Conservation (phyloP, 2,113 vertebrate species). For the Phainopepla nitens region DNA sequence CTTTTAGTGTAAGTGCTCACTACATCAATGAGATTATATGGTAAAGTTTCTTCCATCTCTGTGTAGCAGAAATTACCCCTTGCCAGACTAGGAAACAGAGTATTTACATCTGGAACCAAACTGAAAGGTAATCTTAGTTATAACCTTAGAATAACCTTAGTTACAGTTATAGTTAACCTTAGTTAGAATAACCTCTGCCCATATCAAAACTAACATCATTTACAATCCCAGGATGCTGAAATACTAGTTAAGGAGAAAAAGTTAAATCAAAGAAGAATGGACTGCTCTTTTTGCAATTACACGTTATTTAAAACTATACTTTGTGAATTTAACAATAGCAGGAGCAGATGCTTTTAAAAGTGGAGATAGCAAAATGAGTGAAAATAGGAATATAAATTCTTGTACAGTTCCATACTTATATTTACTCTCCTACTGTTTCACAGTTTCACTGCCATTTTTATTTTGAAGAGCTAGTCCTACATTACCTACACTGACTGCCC, state of each 20-base stretch:
- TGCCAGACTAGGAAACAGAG: not conserved
- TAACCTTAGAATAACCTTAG: not conserved
- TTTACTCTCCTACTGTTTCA: not conserved
- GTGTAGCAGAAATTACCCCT: not conserved
- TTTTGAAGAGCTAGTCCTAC: not conserved
- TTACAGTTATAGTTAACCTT: not conserved
- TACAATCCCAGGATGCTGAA: not conserved
- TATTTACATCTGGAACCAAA: not conserved
- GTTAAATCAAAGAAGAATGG: not conserved
- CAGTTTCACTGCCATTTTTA: not conserved
- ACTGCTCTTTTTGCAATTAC: not conserved
- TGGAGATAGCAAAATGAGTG: not conserved
- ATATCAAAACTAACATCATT: not conserved
- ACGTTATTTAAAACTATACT: not conserved
- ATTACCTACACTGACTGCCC: rapidly evolving
- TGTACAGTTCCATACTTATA: not conserved
- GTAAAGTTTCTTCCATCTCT: not conserved
- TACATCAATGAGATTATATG: not conserved
- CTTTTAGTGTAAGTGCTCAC: not conserved
- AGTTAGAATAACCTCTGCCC: not conserved
- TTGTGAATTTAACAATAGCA: not conserved
- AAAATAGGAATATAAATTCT: not conserved
- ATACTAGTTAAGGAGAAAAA: not conserved
- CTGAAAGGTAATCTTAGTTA: not conserved
- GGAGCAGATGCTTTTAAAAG: not conserved